These are phyloP conservation scores for Palloptera scutellata DNA, from an alignment of 2,888 invertebrate species.

Conservation along the genomic window DNA sequence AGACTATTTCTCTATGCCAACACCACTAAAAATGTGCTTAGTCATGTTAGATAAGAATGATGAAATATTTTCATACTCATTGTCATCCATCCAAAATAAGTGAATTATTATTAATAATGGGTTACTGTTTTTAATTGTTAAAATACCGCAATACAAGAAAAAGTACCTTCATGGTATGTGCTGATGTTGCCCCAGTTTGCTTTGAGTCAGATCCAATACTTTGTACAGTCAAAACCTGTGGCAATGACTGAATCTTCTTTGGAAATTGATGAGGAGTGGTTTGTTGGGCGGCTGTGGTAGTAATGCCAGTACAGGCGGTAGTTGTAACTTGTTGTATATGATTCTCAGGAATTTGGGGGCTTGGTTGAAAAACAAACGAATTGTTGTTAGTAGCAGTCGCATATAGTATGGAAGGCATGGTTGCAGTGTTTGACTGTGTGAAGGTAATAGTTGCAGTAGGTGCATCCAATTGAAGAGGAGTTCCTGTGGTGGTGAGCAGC, in stretches of 20 bases:
- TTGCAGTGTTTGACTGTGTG: conserved; percentile 25
- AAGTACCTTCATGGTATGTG: conserved; percentile 21
- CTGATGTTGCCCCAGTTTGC: not conserved
- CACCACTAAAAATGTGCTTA: no score
- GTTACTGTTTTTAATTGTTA: no score
- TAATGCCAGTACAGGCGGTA: conserved; percentile 22
- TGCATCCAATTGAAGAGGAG: conserved; percentile 37
- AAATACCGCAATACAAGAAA: no score
- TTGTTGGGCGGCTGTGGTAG: conserved; percentile 19
- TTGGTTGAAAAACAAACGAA: conserved; percentile 51
- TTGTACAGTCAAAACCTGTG: conserved; percentile 54
- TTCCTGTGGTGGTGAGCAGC: conserved; percentile 19
- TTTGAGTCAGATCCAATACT: conserved; percentile 38
- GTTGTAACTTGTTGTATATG: conserved; percentile 38
- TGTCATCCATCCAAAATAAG: no score
- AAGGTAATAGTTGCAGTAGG: conserved; percentile 35
- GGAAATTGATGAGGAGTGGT: conserved; percentile 42
- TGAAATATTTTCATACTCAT: no score
- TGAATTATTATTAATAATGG: no score
- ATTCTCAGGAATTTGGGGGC: conserved; percentile 38
- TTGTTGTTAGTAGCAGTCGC: conserved; percentile 40
- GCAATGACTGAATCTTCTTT: conserved; percentile 52
- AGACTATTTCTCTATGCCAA: no score
- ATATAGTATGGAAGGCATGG: conserved; percentile 42
- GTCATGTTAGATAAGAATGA: no score